phyloP scores from a whole-genome alignment of 2,113 vertebrate species.

The Hypocryptadius cinnamomeus region DNA sequence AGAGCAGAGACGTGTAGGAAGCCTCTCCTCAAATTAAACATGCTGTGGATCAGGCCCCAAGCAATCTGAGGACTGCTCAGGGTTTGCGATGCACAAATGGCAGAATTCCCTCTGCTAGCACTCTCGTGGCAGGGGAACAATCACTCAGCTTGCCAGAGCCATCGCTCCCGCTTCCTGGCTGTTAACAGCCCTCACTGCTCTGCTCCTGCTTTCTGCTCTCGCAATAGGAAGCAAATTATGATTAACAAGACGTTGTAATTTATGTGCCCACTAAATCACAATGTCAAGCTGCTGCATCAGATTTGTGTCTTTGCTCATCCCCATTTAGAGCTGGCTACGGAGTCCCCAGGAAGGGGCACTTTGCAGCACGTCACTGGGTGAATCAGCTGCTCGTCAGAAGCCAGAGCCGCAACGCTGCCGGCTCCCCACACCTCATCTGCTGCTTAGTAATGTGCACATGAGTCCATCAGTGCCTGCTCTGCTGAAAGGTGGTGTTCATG shows the following conservation, averaged over 20 bases:
- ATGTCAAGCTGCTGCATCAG: neutral
- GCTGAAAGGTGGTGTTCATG: neutral
- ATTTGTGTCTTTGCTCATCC: neutral
- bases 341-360: neutral
- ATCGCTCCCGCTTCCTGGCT: neutral
- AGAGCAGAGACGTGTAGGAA: neutral
- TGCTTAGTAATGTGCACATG: neutral
- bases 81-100: neutral
- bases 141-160: neutral
- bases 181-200: neutral
- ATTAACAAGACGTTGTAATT: slow-evolving; percentile 25
- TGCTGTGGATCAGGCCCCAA: neutral
- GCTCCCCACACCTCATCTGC: neutral
- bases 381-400: neutral
- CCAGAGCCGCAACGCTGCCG: rapidly evolving
- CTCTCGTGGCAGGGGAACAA: neutral
- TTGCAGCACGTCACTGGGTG: neutral
- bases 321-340: neutral
- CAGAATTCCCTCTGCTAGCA: slow-evolving; percentile 18
- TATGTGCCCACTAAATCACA: slow-evolving; percentile 28
- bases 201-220: neutral
- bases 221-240: slow-evolving; percentile 26
- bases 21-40: neutral
- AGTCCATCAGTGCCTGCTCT: neutral
- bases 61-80: neutral